A percentile compares a stretch with the other conserved stretches of the same genome.
These are phyloP conservation scores for Suncus etruscus DNA, from an alignment of 2,113 vertebrate species.

Conservation along the genomic window DNA sequence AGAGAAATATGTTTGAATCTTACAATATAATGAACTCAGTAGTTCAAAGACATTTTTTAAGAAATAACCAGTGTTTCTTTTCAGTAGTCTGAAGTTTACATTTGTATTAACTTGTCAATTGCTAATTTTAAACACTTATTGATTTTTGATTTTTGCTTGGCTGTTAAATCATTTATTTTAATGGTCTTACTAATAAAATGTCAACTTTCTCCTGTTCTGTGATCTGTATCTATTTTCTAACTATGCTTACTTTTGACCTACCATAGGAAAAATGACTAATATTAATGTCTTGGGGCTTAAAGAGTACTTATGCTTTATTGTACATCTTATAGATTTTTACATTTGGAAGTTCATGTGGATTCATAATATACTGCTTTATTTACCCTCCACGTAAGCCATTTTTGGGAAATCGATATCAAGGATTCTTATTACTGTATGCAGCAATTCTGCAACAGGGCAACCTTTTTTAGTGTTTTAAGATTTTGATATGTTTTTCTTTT, in stretches of 20 bases:
- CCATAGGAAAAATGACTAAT: conserved; percentile 59
- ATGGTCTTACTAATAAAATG: conserved; percentile 82
- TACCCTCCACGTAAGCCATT: conserved; percentile 39
- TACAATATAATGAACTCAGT: conserved; percentile 1
- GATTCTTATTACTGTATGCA: neutral
- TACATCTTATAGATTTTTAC: conserved; percentile 68
- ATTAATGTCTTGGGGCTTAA: conserved; percentile 46
- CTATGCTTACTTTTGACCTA: conserved; percentile 46
- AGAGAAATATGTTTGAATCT: conserved; percentile 8
- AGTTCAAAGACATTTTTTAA: neutral
- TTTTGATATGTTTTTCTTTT: neutral
- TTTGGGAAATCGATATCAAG: conserved; percentile 49
- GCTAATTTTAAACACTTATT: conserved; percentile 73
- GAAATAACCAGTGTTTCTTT: neutral
- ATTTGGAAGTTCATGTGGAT: conserved; percentile 66
- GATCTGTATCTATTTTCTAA: conserved; percentile 70
- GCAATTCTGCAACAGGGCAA: neutral
- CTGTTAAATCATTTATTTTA: conserved; percentile 71
- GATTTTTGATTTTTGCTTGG: conserved; percentile 76
- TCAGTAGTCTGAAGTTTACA: conserved; percentile 32
- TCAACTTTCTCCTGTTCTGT: conserved; percentile 39
- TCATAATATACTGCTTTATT: conserved; percentile 52
- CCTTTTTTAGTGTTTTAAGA: neutral
- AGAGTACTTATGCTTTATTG: conserved; percentile 68
- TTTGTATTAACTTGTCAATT: conserved; percentile 54